Base-by-base conservation (phyloP, 2,797 vertebrate species). In the Huso huso region DNA sequence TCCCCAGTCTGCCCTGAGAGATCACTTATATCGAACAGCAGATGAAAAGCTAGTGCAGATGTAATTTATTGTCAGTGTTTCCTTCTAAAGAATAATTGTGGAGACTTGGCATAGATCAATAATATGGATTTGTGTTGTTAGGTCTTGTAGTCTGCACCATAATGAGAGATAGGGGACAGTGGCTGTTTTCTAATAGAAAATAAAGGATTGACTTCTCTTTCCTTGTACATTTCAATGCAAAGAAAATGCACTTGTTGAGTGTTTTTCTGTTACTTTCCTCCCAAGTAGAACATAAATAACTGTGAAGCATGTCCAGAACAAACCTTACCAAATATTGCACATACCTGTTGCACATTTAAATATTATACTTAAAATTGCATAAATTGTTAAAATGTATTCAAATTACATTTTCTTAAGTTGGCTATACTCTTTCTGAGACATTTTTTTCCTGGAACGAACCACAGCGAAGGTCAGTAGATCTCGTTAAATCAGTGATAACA, bases 21-120 rank as follows among this genome's bases (percentile, higher is more conserved):
- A 89, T 90, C 87, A 81, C 88, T 89, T 85, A 88, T 84, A 87
- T 93, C 86, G 90, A 95, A 87, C 91, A 90, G 91, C 91, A 93
- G 93, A 95, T 95, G 93, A 95, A 95, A 95, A 95, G 92, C 92
- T 87, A 88, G 90, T 89, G 88, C 92, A 93, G 91, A 91, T 93
- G 93, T 95, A 95, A 97, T 96, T 95, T 95, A 96, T 96, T 90
- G 93, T 93, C 87, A 88, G 87, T 85, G 91, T 96, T 96, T 96
- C 94, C 94, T 94, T 91, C 91, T 95, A 90, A 92, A 94, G 93
- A 95, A 95, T 96, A 96, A 96, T 96, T 96, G 95, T 95, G 93
- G 93, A 90, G 92, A 92, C 91, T 91, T 92, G 93, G 92, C 86
- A 62, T 83, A 85, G 90, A 96, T 97, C 95, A 92, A 96, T 97